Base-by-base conservation (phyloP, 2,113 vertebrate genomes). In the Melozone crissalis region DNA sequence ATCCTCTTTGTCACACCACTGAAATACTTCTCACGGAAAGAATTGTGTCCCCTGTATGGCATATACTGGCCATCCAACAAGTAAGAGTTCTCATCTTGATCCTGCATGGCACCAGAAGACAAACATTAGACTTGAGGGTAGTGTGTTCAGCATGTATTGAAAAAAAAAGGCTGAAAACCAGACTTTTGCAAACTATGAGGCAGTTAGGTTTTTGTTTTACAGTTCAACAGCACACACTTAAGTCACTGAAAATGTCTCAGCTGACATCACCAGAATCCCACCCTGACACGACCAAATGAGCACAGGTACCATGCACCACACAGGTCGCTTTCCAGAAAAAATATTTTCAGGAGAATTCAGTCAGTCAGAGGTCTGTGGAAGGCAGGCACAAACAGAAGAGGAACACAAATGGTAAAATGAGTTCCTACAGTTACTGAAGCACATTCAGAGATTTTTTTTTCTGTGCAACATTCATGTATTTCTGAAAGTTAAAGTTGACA, bases 1-100 rank as follows among this genome's bases (percentile, higher is more conserved):
- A 98, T 97, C 95, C 98, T 99, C 97, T 99, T 99, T 86, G 98
- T 99, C 61, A 99, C 96, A 59, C 99, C 99, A 86, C 99, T 99
- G 97, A 99, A 99, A 95, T 99, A 99, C 95, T 99, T 99, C 95
- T 99, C 99, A 93, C 99, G 99, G 97, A 99, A 99, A 89, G 99
- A 98, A 92, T 99, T 99, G 98, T 99, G 99, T 92, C 99, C 99
- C 97, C 98, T 98, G 96, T 99, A 99, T 0, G 97, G 98, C 84
- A 98, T 97, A 96, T 98, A 98, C 33, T 96, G 97, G 15, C 97
- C 96, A 49, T 98, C 99, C 87, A 97, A 89, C 33, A 98, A 95
- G 86, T 97, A 97, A 71, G 97, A 97, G 94, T 97, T 96, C 62
- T 93, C 92, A 92, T 99, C 99, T 27, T 97, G 95, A 89, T 98